Evolutionary conservation across 2,888 invertebrate species (phyloP).

Genomic region (Schrankia costaestrigalis): DNA sequence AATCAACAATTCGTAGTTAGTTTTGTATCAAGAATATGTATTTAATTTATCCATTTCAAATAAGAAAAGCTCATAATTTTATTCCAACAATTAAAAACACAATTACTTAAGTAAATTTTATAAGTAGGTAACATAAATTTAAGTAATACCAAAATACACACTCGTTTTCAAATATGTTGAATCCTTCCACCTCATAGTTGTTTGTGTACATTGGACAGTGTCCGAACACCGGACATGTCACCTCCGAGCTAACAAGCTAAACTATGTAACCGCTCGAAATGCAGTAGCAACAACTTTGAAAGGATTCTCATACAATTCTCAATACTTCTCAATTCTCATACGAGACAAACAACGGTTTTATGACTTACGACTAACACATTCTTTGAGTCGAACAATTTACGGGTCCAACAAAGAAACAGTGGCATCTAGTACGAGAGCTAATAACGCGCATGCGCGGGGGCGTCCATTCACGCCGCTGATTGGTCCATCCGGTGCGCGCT

Average conservation of each 20-base stretch:
- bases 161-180: conserved; percentile 28
- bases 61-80: too few relatives aligned
- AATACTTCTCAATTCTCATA: conserved; percentile 62
- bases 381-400: conserved; percentile 68
- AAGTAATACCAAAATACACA: conserved; percentile 23
- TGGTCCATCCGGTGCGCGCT: conserved; percentile 79
- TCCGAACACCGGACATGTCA: conserved; percentile 39
- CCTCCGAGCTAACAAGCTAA: conserved; percentile 48
- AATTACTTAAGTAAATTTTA: too few relatives aligned
- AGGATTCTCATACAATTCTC: conserved; percentile 50
- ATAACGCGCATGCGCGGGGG: conserved; percentile 71
- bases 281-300: conserved; percentile 40
- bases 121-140: too few relatives aligned
- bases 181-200: conserved; percentile 13
- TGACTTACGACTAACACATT: conserved; percentile 66
- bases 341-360: conserved; percentile 63
- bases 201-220: conserved; percentile 10
- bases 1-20: too few relatives aligned
- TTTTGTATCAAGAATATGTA: too few relatives aligned
- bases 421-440: conserved; percentile 70
- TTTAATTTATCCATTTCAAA: too few relatives aligned
- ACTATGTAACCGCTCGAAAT: conserved; percentile 42
- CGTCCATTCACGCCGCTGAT: conserved; percentile 80
- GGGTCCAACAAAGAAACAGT: conserved; percentile 71
- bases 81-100: too few relatives aligned